Evolutionary conservation across 2,888 invertebrate genomes (phyloP), one percentile per base, ranked within the genome.

Genomic region (Drosophila paramelanica): DNA sequence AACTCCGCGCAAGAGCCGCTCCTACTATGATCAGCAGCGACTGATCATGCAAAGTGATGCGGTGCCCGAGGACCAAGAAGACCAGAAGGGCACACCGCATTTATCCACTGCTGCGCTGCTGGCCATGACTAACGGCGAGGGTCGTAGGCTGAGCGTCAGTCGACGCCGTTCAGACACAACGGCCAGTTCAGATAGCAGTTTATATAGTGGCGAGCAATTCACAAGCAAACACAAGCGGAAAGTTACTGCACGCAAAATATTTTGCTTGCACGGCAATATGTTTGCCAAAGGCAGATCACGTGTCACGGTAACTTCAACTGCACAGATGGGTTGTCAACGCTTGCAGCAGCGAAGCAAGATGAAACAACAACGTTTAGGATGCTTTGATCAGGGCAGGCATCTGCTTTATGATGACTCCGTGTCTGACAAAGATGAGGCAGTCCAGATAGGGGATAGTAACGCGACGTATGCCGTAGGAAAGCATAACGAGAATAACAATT

Each of bases 1-100:
- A 23, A 92, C 92, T 13, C 92, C 92, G 11, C 90, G 91, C 27
- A 91, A 90, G 72, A 91, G 90, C 60, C 86, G 81, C 73, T 62
- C 78, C 25, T 82, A 90, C 67, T 89, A 77, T 38, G 88, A 76
- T 51, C 59, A 61, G 41, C 55, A 58, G 27, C 71, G 57, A 13
- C 53, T 56, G 38, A 55, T 73, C 5, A 14, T 41, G 5, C 17
- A 55, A 4, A 45, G 56, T 27, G 56, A 65, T 55, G 43, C 41
- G 41, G 14, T 25, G 10, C 10, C 50, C 13, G 52, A 65, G 0
- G 31, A 27, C 3, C 45, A 49, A 36, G 14, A 14, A 11, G 39
- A 65, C n/a, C 14, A 27, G 10, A 13, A 20, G 6, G 25, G 36
- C 31, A 76, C 83, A 13, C 72, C 65, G 6, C 79, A 72, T 43